A percentile compares a stretch with the other conserved stretches of the same genome.
These are phyloP conservation scores for Spialia ferax DNA, from an alignment of 2,888 invertebrate genomes.

Conservation along the genomic window DNA sequence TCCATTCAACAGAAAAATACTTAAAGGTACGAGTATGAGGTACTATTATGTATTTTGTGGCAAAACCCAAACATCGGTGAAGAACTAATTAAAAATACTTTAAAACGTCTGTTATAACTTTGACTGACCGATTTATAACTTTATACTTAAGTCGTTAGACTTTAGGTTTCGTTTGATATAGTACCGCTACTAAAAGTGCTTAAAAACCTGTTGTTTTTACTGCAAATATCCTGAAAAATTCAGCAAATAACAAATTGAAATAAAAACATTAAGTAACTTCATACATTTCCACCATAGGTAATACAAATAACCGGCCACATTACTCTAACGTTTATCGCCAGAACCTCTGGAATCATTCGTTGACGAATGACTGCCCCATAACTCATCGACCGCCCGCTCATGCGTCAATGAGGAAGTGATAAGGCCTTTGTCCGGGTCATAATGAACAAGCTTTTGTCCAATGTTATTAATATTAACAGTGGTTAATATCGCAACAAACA, in stretches of 20 bases:
- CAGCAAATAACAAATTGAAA: background rate
- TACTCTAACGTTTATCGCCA: background rate
- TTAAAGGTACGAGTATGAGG: no score
- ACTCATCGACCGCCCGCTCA: slow-evolving; percentile 15
- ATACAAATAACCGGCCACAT: background rate
- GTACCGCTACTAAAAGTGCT: no score
- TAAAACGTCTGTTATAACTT: no score
- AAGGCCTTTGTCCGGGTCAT: slow-evolving; percentile 18
- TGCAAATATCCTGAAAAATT: no score
- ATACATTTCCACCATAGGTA: background rate
- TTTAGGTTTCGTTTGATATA: no score
- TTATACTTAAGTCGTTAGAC: no score
- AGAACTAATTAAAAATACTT: no score
- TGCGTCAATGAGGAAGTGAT: slow-evolving; percentile 27
- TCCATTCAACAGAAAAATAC: no score
- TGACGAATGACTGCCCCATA: slow-evolving; percentile 19
- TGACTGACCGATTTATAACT: no score
- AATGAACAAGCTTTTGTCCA: slow-evolving; percentile 1
- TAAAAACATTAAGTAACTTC: background rate
- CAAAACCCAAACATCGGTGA: no score
- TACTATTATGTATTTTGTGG: no score
- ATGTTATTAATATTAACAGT: background rate
- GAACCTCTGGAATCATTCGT: slow-evolving; percentile 12
- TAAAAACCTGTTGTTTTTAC: no score
- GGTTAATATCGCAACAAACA: background rate